Conservation (phyloP, 2,113 vertebrate genomes). For the Indri indri region DNA sequence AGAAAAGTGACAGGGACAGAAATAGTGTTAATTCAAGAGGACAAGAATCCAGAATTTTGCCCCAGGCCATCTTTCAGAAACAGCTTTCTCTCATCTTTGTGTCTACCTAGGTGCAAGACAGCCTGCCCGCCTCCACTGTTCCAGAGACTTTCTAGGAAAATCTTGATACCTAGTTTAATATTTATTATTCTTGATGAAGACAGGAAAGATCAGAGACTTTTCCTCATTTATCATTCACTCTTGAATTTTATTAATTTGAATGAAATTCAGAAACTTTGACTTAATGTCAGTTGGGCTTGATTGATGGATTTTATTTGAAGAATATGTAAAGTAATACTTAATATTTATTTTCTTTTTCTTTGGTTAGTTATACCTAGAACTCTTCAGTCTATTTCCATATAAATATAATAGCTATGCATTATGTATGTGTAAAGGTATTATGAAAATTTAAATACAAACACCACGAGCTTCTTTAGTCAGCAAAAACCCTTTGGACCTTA, state of each 20-base stretch:
- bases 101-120: not conserved
- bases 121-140: not conserved
- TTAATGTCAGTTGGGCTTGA: not conserved
- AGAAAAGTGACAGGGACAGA: not conserved
- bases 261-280: slow-evolving; percentile 18
- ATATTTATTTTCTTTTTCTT: slow-evolving; percentile 43
- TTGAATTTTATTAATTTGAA: slow-evolving; percentile 23
- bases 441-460: slow-evolving; percentile 40
- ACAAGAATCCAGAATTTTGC: not conserved
- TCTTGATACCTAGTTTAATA: slow-evolving; percentile 6
- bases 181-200: slow-evolving; percentile 47
- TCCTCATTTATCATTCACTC: slow-evolving; percentile 38
- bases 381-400: slow-evolving; percentile 40
- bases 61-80: not conserved
- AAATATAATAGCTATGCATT: slow-evolving; percentile 32
- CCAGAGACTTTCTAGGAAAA: slow-evolving; percentile 57
- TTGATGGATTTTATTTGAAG: slow-evolving; percentile 15
- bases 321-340: not conserved
- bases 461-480: slow-evolving; percentile 57
- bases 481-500: slow-evolving; percentile 56
- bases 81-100: not conserved
- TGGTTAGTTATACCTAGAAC: not conserved
- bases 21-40: not conserved
- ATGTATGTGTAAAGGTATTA: slow-evolving; percentile 60
- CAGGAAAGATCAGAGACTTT: slow-evolving; percentile 1